Percentiles rank a stretch among this genome's conserved stretches.
Evolutionary conservation across 2,888 invertebrate species (phyloP).

Genomic region (Drosophila atripex): DNA sequence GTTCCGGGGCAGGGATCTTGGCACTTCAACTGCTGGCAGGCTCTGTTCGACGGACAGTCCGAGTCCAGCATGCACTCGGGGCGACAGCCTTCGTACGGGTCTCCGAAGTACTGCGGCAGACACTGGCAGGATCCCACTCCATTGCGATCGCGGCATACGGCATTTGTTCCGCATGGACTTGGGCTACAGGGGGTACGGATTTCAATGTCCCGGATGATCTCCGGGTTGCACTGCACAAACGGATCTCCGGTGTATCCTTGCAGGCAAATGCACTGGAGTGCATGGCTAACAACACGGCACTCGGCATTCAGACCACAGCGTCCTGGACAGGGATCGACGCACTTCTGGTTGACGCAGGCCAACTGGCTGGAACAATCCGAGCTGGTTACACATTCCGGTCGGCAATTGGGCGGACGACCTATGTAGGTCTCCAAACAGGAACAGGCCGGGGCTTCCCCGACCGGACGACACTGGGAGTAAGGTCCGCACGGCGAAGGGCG

Average conservation of each 20-base stretch:
- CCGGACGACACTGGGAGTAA: conserved; percentile 89
- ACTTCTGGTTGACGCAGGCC: conserved; percentile 91
- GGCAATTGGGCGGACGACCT: conserved; percentile 90
- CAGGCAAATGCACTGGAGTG: conserved; percentile 89
- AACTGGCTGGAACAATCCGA: conserved; percentile 88
- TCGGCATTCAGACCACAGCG: conserved; percentile 90
- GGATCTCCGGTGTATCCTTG: conserved; percentile 90
- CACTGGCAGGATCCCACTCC: conserved; percentile 89
- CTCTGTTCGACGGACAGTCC: conserved; percentile 89
- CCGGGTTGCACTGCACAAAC: conserved; percentile 87
- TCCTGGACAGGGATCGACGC: conserved; percentile 89
- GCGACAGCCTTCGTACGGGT: conserved; percentile 91
- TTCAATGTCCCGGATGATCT: conserved; percentile 82
- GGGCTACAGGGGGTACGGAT: conserved; percentile 86
- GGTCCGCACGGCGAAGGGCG: conserved; percentile 92
- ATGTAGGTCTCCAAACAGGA: conserved; percentile 88
- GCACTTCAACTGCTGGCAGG: conserved; percentile 90
- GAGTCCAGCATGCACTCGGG: conserved; percentile 90
- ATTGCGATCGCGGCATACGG: conserved; percentile 88
- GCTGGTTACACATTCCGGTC: conserved; percentile 92
- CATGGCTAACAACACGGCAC: conserved; percentile 90
- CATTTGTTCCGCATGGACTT: conserved; percentile 89
- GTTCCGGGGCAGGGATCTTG: conserved; percentile 91
- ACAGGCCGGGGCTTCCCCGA: conserved; percentile 89
- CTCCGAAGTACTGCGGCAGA: conserved; percentile 89